These are phyloP conservation scores for Lamprotornis superbus DNA, from an alignment of 2,113 vertebrate genomes.

Conservation along the genomic window DNA sequence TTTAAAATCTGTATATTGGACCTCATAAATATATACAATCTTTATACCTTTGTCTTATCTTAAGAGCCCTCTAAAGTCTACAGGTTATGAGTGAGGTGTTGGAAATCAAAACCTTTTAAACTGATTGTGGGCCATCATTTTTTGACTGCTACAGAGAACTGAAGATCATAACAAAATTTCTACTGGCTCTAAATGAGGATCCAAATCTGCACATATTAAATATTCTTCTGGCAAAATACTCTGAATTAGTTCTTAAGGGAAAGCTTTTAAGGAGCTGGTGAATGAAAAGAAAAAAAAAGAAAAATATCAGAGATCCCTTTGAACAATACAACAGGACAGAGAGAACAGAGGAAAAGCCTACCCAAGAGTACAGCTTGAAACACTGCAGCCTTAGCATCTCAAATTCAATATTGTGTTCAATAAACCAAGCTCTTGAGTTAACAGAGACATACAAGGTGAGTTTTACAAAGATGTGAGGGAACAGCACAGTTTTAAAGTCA, in stretches of 20 bases:
- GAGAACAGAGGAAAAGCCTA: neutral
- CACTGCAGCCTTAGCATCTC: neutral
- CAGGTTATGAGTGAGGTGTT: neutral
- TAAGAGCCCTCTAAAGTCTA: neutral
- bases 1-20: neutral
- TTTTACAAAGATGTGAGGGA: neutral
- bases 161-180: neutral
- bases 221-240: neutral
- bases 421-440: neutral
- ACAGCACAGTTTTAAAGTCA: neutral
- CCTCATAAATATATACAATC: neutral
- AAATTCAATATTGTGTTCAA: neutral
- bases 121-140: fast-evolving
- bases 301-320: neutral
- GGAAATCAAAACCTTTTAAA: neutral
- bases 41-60: neutral
- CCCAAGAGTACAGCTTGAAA: neutral
- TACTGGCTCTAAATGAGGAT: neutral
- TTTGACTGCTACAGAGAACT: neutral
- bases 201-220: neutral
- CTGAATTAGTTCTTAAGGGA: neutral
- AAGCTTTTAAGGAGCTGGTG: neutral
- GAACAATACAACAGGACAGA: neutral
- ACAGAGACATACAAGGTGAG: neutral
- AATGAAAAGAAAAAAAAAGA: neutral